Base-by-base conservation (phyloP, 2,113 vertebrate genomes). In the Plectropomus leopardus region DNA sequence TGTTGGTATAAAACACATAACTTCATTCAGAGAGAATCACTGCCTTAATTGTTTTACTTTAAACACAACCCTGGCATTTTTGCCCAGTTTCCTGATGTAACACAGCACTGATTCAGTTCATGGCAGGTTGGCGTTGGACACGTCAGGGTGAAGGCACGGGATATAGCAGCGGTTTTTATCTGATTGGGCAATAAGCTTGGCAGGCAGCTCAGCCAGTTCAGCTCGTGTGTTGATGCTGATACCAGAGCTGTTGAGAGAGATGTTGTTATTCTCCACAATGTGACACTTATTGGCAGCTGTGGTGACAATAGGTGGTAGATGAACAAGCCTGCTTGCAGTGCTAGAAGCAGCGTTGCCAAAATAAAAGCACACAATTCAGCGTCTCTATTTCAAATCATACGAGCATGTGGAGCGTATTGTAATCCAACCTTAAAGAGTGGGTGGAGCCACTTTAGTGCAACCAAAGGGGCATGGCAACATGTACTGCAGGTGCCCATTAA, bases 111-210 rank as follows among this genome's bases (percentile, higher is more conserved):
- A 36, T 47, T 66, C 36, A 57, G 48, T 13, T 76, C 26, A 55
- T 57, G 47, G 50, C 73, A 55, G 73, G 40, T 47, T 65, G 50
- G 50, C 32, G n/a, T 19, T 28, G 17, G 47, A 51, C 53, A 45
- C 32, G 34, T 28, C 3, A 2, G 48, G 19, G 72, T 64, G 34
- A 57, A 34, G 71, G 47, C 71, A 63, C 32, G 6, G 30, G 50
- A 26, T 15, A 26, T 15, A 73, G 36, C 51, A 47, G 72, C 50
- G 23, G 50, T 45, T 45, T 40, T 66, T 76, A 76, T 76, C 60
- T 66, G 73, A 64, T 47, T 17, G 36, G 60, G 6, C 40, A 47
- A 23, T 28, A 7, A 53, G 23, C 32, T 16, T 21, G 47, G 58
- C 50, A 47, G 17, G 61, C n/a, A n/a, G n/a, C n/a, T n/a, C n/a